A percentile compares a stretch with the other conserved stretches of the same genome.
Evolutionary conservation across 2,888 invertebrate species (phyloP).

Genomic region (Amblyjoppa proteus): DNA sequence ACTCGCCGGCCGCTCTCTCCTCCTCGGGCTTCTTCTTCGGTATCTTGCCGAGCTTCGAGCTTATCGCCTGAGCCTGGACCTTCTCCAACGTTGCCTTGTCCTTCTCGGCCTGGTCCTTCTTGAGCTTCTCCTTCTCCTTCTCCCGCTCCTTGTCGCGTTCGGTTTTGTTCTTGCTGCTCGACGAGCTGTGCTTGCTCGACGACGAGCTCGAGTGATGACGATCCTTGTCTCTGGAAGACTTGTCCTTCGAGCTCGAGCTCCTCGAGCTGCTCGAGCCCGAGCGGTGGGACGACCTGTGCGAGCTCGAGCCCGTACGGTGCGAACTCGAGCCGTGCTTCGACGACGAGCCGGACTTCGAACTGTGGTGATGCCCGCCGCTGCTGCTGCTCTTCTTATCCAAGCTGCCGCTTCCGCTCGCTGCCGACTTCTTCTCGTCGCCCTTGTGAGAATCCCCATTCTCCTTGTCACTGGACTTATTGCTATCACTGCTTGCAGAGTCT

Average conservation of each 20-base stretch:
- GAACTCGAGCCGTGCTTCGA: conserved; percentile 79
- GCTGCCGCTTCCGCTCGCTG: conserved; percentile 73
- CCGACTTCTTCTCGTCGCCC: conserved; percentile 84
- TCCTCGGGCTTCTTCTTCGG: conserved; percentile 89
- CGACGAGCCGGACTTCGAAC: conserved; percentile 81
- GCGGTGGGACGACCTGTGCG: conserved; percentile 70
- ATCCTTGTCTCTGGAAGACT: conserved; percentile 81
- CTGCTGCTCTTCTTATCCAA: conserved; percentile 81
- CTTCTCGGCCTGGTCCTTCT: conserved; percentile 87
- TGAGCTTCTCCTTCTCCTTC: conserved; percentile 85
- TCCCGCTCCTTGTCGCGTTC: conserved; percentile 84
- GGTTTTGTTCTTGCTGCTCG: conserved; percentile 76
- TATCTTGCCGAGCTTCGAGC: conserved; percentile 91
- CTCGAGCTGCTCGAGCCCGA: conserved; percentile 79
- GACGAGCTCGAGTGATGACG: conserved; percentile 77
- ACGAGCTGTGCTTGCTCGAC: conserved; percentile 73
- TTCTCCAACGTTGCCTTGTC: conserved; percentile 90
- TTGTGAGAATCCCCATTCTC: conserved; percentile 85
- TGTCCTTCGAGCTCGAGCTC: conserved; percentile 77
- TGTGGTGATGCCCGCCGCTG: conserved; percentile 83
- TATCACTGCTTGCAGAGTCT: conserved; percentile 83
- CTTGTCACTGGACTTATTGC: conserved; percentile 86
- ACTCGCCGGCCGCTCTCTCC: conserved; percentile 79
- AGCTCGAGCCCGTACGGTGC: conserved; percentile 76
- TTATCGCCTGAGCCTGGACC: conserved; percentile 89